Evolutionary conservation across 2,888 invertebrate genomes (phyloP).

Genomic region (Drosophila pseudotakahashii): DNA sequence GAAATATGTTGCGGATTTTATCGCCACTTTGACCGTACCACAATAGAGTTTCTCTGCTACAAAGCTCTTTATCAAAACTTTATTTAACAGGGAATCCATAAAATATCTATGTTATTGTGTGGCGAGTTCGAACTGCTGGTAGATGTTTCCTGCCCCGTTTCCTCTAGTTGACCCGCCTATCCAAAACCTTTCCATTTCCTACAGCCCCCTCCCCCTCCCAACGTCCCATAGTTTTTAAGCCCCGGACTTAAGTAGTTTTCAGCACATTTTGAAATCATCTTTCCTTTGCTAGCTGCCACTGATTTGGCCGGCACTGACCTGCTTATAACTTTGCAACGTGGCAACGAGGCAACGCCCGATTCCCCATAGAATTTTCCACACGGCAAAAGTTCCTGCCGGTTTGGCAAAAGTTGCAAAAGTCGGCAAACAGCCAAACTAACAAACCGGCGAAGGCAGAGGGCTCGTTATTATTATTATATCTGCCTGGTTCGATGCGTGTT

Average conservation of each 20-base stretch:
- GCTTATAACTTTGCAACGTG: slow-evolving; percentile 67
- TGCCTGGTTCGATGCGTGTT: slow-evolving; percentile 38
- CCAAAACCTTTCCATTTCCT: not conserved
- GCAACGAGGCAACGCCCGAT: slow-evolving; percentile 32
- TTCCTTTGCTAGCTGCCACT: slow-evolving; percentile 50
- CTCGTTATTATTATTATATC: slow-evolving; percentile 70
- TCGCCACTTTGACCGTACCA: not conserved
- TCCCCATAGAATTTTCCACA: slow-evolving; percentile 60
- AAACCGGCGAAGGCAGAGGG: slow-evolving; percentile 54
- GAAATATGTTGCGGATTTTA: not conserved
- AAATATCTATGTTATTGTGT: slow-evolving; percentile 30
- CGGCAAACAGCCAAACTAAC: slow-evolving; percentile 66
- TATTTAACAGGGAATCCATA: slow-evolving; percentile 9
- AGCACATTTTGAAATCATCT: slow-evolving; percentile 63
- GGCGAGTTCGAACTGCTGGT: slow-evolving; percentile 27
- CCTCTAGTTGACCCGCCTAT: slow-evolving; percentile 29
- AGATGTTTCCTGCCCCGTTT: slow-evolving; percentile 30
- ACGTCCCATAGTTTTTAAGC: slow-evolving; percentile 22
- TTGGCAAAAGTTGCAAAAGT: slow-evolving; percentile 66
- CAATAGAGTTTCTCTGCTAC: slow-evolving; percentile 14
- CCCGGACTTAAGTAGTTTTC: slow-evolving; percentile 45
- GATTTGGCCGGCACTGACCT: slow-evolving; percentile 56
- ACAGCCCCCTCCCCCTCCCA: too few relatives aligned
- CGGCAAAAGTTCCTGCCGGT: slow-evolving; percentile 44
- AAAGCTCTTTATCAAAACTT: slow-evolving; percentile 28